Evolutionary conservation across 2,797 vertebrate genomes (phyloP), one percentile per base, ranked within the genome.

Genomic region (Ptychadena robeensis): DNA sequence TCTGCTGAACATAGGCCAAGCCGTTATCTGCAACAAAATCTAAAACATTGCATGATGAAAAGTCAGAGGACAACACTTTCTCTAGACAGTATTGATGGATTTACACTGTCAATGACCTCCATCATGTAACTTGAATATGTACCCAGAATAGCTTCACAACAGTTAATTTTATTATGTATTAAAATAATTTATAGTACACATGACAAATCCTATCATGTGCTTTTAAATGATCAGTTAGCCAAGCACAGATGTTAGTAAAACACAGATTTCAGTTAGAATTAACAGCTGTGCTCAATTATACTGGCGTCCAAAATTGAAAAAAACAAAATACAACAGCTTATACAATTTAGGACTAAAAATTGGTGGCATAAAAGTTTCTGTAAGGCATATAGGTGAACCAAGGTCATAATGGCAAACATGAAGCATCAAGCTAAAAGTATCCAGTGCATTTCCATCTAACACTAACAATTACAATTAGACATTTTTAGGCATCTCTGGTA

Each of bases 221-320:
- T 53, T 22, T 32, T 28, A 81, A 65, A 81, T 34, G 37, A 34
- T 63, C 44, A 25, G 18, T 28, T 59, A 65, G 79, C 34, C 22
- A 32, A 71, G 64, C 44, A 68, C 68, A 80, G 32, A 80, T 80
- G 35, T 72, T 12, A 37, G 3, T 53, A 53, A 53, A 53, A 53
- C 15, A 22, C 44, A 53, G 15, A 48, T 40, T 71, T 70, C 63
- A 35, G n/a, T 37, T 38, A 22, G 53, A 48, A 69, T 71, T 63
- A 80, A 63, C 57, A 80, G 67, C 57, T 80, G 78, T 80, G 57
- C 53, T 80, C 18, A 72, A 64, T 80, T 80, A 71, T 61, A 25
- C 34, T 80, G 69, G 34, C 28, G 32, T 80, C 18, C 44, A 63
- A 80, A 73, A 70, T 18, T 69, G 67, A n/a, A 67, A 44, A 48